Conservation (phyloP, 2,113 vertebrate species). For the Malaclemys terrapin region DNA sequence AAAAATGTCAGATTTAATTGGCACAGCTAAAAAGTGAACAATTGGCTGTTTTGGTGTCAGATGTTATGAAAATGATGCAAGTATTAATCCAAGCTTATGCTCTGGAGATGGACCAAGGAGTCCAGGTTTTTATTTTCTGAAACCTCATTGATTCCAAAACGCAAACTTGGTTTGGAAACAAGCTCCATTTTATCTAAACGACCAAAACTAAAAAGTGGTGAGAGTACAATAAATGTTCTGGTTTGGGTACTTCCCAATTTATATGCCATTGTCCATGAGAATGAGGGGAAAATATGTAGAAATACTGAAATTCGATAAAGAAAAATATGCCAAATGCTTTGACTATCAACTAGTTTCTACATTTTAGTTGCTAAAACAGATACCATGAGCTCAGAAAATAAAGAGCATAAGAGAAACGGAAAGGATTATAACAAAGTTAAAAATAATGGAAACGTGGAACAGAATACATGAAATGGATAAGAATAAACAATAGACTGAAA, state of each 20-base stretch:
- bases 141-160: not conserved
- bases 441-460: not conserved
- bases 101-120: not conserved
- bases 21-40: not conserved
- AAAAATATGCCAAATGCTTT: not conserved
- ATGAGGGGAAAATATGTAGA: not conserved
- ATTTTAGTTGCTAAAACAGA: not conserved
- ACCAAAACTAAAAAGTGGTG: not conserved
- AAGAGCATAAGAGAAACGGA: not conserved
- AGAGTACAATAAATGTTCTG: not conserved
- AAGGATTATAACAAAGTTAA: not conserved
- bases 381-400: not conserved
- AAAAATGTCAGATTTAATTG: not conserved
- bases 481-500: not conserved
- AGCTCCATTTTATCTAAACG: not conserved
- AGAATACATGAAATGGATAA: not conserved
- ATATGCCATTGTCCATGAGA: not conserved
- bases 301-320: not conserved
- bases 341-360: not conserved
- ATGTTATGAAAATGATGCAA: not conserved
- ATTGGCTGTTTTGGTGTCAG: not conserved
- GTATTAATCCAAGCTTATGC: not conserved
- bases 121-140: not conserved
- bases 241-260: not conserved
- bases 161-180: not conserved